Evolutionary conservation across 1,140 invertebrate genomes (phyloP).

Genomic region (Watersipora subatra): DNA sequence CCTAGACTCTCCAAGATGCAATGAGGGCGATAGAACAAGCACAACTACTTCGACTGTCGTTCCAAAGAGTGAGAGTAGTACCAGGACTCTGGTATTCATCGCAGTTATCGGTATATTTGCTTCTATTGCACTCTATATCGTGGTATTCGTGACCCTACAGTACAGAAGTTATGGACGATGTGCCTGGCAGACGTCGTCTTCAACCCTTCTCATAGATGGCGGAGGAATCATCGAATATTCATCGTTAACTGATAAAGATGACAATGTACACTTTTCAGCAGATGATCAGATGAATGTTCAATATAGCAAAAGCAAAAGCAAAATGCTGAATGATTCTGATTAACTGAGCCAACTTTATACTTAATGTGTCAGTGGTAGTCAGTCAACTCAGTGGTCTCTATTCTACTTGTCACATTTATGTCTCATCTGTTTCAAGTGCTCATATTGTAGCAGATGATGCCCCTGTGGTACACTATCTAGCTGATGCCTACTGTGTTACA

Average conservation of each 20-base stretch:
- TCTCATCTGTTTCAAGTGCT: too few relatives aligned
- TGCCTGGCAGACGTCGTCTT: neutral
- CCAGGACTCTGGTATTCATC: neutral
- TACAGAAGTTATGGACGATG: neutral
- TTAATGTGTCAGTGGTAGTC: too few relatives aligned
- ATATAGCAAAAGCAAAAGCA: too few relatives aligned
- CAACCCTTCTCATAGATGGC: neutral
- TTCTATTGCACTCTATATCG: neutral
- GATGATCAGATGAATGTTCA: too few relatives aligned
- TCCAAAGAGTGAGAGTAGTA: neutral
- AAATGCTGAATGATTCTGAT: too few relatives aligned
- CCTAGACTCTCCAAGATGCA: neutral
- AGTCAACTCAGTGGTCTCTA: too few relatives aligned
- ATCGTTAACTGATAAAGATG: neutral
- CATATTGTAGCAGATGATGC: too few relatives aligned
- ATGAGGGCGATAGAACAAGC: neutral
- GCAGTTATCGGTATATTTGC: neutral
- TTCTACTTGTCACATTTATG: too few relatives aligned
- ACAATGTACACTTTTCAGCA: too few relatives aligned
- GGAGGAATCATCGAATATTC: neutral
- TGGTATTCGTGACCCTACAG: neutral
- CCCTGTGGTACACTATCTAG: too few relatives aligned
- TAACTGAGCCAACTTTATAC: too few relatives aligned
- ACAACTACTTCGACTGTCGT: neutral
- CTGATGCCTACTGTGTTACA: too few relatives aligned